Evolutionary conservation across 1,140 invertebrate genomes (phyloP).

Genomic region (Anoplophora glabripennis): DNA sequence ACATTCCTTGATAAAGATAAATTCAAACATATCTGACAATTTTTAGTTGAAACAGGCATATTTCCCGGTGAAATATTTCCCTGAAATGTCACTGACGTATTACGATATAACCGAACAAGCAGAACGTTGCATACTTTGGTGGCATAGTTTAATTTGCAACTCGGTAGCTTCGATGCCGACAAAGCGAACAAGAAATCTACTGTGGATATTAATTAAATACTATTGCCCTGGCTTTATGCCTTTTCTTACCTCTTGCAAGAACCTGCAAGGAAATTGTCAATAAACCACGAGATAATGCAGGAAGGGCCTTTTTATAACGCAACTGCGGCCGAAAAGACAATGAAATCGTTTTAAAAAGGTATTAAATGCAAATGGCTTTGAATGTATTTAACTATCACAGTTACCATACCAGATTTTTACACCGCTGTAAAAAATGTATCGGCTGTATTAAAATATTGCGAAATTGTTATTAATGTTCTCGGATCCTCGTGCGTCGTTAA

Average conservation of each 20-base stretch:
- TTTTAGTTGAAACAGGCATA: conserved; percentile 37
- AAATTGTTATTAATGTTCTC: too few relatives aligned
- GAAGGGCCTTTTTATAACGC: neutral
- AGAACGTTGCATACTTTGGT: conserved; percentile 42
- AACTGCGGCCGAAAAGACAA: neutral
- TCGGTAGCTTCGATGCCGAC: conserved; percentile 37
- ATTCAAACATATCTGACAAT: conserved; percentile 38
- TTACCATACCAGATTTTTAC: too few relatives aligned
- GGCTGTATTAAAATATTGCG: too few relatives aligned
- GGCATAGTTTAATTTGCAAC: conserved; percentile 47
- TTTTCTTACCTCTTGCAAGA: conserved; percentile 14
- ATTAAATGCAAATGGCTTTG: too few relatives aligned
- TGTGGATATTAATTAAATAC: conserved; percentile 38
- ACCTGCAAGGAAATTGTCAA: conserved; percentile 1
- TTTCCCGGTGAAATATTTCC: conserved; percentile 38
- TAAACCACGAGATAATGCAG: neutral
- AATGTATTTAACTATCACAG: too few relatives aligned
- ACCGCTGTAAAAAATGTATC: too few relatives aligned
- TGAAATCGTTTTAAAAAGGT: too few relatives aligned
- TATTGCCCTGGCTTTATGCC: conserved; percentile 13
- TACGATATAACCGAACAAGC: conserved; percentile 41
- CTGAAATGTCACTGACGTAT: conserved; percentile 46
- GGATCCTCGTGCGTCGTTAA: too few relatives aligned
- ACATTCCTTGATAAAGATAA: conserved; percentile 40
- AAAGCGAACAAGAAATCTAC: conserved; percentile 38